Base-by-base conservation (phyloP, 2,888 invertebrate genomes). In the Hirtodrosophila alboralis region DNA sequence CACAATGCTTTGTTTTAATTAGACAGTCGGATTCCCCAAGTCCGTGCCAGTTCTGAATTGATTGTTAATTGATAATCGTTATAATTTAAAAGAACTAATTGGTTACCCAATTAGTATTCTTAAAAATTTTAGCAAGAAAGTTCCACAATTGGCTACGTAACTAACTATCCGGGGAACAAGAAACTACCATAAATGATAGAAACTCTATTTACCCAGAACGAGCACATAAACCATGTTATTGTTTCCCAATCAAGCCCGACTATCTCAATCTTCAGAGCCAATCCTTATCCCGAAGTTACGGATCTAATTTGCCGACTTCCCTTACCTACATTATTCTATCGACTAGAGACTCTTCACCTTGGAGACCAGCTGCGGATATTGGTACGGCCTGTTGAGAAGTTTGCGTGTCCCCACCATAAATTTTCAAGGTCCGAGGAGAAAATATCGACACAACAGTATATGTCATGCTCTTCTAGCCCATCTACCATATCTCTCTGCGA, bases 331-430 rank as follows among this genome's bases (percentile, higher is more conserved):
- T 93, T 59, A 64, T 64, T 64, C 57, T 93, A 92, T 91, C 93
- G 45, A 64, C 92, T 91, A 92, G 92, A 57, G 60, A 45, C 60
- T 64, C 51, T 61, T 65, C 43, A 54, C 68, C 68, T 68, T 68
- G 65, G 65, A 69, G 68, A 94, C 93, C 94, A 93, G 93, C 92
- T 94, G 93, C 93, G 93, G 93, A 93, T 93, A 58, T 93, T 38
- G 38, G 37, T 49, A 49, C 43, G 21, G 21, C 30, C 4, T 18
- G 18, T 2, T 18, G 4, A 3, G 18, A 18, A 18, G 4, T 3
- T 4, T 18, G 4, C n/a, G n/a, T n/a, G 4, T 18, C 18, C 41
- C 4, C 4, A 2, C 18, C 4, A 4, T 4, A 4, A 4, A 18
- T 18, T 18, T 18, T 18, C 18, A 18, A 18, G 18, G 18, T 2